Percentiles rank a stretch among this genome's conserved stretches.
Evolutionary conservation across 2,888 invertebrate species (phyloP).

Genomic region (Gymnosoma rotundatum): DNA sequence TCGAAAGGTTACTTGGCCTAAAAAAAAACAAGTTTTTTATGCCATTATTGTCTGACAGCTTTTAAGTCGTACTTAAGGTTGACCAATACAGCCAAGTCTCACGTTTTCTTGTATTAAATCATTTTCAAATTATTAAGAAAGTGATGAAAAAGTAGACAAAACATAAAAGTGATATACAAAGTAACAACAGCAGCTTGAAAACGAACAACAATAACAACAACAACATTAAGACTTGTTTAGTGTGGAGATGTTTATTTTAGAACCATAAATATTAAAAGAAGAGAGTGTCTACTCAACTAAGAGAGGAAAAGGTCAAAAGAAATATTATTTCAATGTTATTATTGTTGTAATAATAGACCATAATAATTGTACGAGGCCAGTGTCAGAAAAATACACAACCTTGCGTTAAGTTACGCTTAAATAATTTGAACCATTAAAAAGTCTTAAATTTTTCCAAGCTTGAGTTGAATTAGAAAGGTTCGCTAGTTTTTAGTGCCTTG

Average conservation of each 20-base stretch:
- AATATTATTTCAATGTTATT: conserved; percentile 18
- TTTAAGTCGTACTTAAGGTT: conserved; percentile 17
- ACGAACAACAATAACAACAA: no score
- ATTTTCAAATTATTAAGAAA: conserved; percentile 38
- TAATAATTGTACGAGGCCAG: background rate
- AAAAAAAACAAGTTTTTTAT: conserved; percentile 13
- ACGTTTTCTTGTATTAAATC: background rate
- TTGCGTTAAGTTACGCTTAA: no score
- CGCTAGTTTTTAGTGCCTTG: no score
- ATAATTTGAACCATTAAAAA: no score
- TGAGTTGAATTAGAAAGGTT: background rate
- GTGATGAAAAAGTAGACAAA: conserved; percentile 15
- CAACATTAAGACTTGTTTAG: no score
- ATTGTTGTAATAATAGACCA: background rate
- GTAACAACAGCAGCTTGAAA: no score
- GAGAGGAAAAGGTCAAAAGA: conserved; percentile 20
- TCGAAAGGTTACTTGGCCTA: conserved; percentile 37
- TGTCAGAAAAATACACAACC: no score
- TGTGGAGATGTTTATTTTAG: no score
- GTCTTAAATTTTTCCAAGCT: no score
- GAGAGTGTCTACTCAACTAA: background rate
- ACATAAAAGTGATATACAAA: no score
- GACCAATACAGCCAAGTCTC: background rate
- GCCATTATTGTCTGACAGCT: background rate
- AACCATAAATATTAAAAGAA: no score